Evolutionary conservation across 2,888 invertebrate genomes (phyloP).

Genomic region (Trichogramma evanescens): DNA sequence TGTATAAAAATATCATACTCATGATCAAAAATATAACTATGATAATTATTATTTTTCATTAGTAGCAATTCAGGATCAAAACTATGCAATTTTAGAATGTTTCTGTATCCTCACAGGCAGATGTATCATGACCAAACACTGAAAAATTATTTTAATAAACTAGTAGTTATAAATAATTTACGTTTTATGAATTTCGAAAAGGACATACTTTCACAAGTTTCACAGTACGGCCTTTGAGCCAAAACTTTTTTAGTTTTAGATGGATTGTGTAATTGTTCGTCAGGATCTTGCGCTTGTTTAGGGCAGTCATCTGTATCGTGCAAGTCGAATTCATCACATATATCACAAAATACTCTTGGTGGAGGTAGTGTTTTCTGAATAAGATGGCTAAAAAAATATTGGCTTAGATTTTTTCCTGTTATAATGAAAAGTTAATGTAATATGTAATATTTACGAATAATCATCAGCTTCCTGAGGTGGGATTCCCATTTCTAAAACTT

Average conservation of each 20-base stretch:
- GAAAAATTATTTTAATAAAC: slow-evolving; percentile 44
- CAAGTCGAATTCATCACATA: slow-evolving; percentile 91
- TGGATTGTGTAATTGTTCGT: slow-evolving; percentile 48
- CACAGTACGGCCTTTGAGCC: slow-evolving; percentile 73
- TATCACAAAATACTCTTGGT: slow-evolving; percentile 91
- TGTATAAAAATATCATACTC: no score
- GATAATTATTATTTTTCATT: neutral
- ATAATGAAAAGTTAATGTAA: neutral
- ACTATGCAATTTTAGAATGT: slow-evolving; percentile 57
- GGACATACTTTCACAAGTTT: slow-evolving; percentile 77
- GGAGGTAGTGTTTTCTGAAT: slow-evolving; percentile 57
- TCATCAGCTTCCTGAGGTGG: slow-evolving; percentile 48
- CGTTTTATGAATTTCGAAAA: neutral
- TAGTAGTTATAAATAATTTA: slow-evolving; percentile 4
- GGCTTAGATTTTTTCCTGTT: slow-evolving; percentile 1
- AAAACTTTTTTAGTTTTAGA: slow-evolving; percentile 38
- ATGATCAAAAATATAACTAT: neutral
- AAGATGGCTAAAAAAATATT: slow-evolving; percentile 30
- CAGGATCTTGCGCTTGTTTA: slow-evolving; percentile 61
- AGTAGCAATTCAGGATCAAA: neutral
- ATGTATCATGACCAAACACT: slow-evolving; percentile 85
- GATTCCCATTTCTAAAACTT: slow-evolving; percentile 67
- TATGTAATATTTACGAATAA: slow-evolving; percentile 45
- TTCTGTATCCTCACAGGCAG: slow-evolving; percentile 80
- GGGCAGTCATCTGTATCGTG: slow-evolving; percentile 99